These are phyloP conservation scores for Girardinichthys multiradiatus DNA, from an alignment of 2,113 vertebrate species.

Conservation along the genomic window DNA sequence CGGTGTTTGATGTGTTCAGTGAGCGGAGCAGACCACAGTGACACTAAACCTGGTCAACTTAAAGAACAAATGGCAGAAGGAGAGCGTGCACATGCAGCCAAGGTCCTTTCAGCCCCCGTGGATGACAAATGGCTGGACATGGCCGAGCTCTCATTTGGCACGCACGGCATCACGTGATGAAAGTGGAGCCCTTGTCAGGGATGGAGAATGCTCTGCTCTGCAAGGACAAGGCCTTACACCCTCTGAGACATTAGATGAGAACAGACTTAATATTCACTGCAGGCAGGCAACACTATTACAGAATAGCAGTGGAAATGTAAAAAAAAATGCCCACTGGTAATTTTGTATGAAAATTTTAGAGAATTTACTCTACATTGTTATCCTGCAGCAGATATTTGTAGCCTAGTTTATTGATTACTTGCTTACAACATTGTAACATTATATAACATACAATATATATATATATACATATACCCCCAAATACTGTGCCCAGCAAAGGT, in stretches of 20 bases:
- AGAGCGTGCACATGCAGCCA: slow-evolving; percentile 50
- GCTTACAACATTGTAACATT: not conserved
- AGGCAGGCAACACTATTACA: slow-evolving; percentile 25
- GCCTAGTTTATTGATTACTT: slow-evolving; percentile 11
- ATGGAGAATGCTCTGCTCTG: slow-evolving; percentile 65
- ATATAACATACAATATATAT: too few species aligned
- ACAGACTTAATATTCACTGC: slow-evolving; percentile 66
- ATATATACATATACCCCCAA: too few species aligned
- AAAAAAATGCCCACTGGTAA: slow-evolving; percentile 19
- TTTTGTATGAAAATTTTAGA: slow-evolving; percentile 2
- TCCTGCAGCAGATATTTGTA: slow-evolving; percentile 21
- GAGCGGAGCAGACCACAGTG: slow-evolving; percentile 51
- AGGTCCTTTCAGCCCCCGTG: slow-evolving; percentile 72
- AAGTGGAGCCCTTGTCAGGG: slow-evolving; percentile 72
- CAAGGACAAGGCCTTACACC: slow-evolving; percentile 79
- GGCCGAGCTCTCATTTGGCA: slow-evolving; percentile 75
- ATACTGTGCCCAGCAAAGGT: not conserved
- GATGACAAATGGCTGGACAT: slow-evolving; percentile 77
- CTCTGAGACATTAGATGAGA: slow-evolving; percentile 53
- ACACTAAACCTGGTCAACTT: slow-evolving; percentile 60
- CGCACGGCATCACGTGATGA: slow-evolving; percentile 75
- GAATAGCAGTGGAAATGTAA: slow-evolving; percentile 27
- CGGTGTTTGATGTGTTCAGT: slow-evolving; percentile 49
- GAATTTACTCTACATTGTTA: not conserved
- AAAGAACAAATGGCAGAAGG: slow-evolving; percentile 67